Evolutionary conservation across 2,888 invertebrate genomes (phyloP), one percentile per base, ranked within the genome.

Genomic region (Dasypolia templi): DNA sequence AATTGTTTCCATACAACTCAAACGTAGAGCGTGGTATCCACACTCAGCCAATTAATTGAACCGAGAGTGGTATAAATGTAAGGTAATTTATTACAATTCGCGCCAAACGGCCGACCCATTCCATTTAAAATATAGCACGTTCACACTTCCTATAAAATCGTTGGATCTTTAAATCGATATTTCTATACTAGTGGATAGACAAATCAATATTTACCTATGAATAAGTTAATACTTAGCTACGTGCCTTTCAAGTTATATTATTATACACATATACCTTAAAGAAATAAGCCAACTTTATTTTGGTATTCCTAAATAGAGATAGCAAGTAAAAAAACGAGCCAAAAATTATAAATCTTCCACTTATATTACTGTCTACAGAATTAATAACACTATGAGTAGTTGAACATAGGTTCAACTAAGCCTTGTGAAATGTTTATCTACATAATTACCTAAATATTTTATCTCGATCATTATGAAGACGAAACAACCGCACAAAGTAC

Each of bases 81-180:
- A 91, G 87, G 93, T 93, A 92, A 95, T 95, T 93, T 93, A 94
- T 94, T 92, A 92, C 91, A 89, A 92, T 92, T 92, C 91, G 89
- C 89, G 86, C 89, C 90, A 87, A 92, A 90, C 91, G 90, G 90
- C 93, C 92, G 90, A 84, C 88, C 92, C 92, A 93, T 94, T 94
- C 93, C 92, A 89, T 92, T 93, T 93, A 93, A 95, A 94, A 93
- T 93, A 94, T 93, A 90, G 93, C 93, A 91, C 91, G 90, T 92
- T 93, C 89, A 87, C 91, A 91, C 91, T 89, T 91, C 84, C 85
- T 86, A 87, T 86, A 88, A 87, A 91, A 86, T 90, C 90, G 90
- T 88, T 89, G 88, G 84, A 84, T 83, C 69, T 90, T 87, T 86
- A 88, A 72, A 83, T 78, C 77, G 29, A 70, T 77, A 46, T 44